Evolutionary conservation across 2,888 invertebrate genomes (phyloP).

Genomic region (Noctua comes): DNA sequence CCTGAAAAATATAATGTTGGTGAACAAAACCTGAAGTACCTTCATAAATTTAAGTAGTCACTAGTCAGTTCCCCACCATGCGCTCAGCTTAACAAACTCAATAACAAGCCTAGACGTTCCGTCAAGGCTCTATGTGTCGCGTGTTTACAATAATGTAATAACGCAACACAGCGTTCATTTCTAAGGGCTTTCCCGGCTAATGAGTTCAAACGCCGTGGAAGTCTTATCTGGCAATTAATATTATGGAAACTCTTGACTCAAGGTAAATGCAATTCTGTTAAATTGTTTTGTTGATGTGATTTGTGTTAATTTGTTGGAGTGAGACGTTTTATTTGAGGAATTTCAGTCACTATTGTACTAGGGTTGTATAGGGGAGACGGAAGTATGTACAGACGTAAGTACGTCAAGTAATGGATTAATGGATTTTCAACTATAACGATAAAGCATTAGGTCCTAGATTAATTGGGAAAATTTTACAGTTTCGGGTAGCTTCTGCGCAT

Average conservation of each 20-base stretch:
- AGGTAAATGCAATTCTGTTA: slow-evolving; percentile 53
- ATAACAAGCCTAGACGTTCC: slow-evolving; percentile 19
- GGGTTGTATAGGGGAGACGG: too few species aligned
- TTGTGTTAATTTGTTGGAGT: slow-evolving; percentile 41
- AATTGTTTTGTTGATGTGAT: slow-evolving; percentile 47
- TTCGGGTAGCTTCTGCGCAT: background rate
- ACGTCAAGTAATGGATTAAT: too few species aligned
- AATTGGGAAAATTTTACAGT: too few species aligned
- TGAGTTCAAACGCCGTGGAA: slow-evolving; percentile 59
- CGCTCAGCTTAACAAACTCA: slow-evolving; percentile 34
- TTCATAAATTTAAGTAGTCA: background rate
- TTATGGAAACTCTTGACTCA: slow-evolving; percentile 50
- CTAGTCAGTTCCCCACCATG: background rate
- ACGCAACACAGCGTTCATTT: slow-evolving; percentile 53
- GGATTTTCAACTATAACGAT: too few species aligned
- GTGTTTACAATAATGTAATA: slow-evolving; percentile 63
- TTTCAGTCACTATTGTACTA: slow-evolving; percentile 14
- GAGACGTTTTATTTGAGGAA: background rate
- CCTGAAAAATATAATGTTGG: too few species aligned
- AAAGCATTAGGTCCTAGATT: too few species aligned
- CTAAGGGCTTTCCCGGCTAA: slow-evolving; percentile 55
- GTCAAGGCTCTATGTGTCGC: slow-evolving; percentile 37
- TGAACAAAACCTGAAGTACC: too few species aligned
- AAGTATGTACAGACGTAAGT: background rate
- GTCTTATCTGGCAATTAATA: slow-evolving; percentile 61